These are phyloP conservation scores for Oncopodura yosiiana DNA, from an alignment of 1,140 invertebrate species.

Conservation along the genomic window DNA sequence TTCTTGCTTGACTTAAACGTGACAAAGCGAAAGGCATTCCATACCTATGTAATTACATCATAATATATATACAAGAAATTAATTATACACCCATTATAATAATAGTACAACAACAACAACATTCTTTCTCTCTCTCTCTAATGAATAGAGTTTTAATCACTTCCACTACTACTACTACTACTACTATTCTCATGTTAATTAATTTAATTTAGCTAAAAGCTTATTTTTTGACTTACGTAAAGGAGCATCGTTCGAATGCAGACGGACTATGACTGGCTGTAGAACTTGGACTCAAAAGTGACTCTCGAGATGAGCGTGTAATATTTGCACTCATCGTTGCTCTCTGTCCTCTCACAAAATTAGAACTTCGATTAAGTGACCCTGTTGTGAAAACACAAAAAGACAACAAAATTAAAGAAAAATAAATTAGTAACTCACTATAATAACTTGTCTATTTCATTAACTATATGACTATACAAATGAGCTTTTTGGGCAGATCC, in stretches of 20 bases:
- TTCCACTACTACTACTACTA: too few species aligned
- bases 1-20: constrained; percentile 25
- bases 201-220: not conserved
- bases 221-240: constrained; percentile 29
- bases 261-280: constrained; percentile 35
- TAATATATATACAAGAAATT: too few species aligned
- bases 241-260: constrained; percentile 33
- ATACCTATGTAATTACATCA: constrained; percentile 27
- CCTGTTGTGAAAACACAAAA: constrained; percentile 20
- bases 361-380: constrained; percentile 27
- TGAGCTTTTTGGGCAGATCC: too few species aligned
- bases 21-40: constrained; percentile 32
- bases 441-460: not conserved
- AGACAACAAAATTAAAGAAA: not conserved
- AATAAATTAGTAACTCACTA: not conserved
- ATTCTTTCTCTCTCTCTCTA: too few species aligned
- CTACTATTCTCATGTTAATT: too few species aligned
- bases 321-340: constrained; percentile 35
- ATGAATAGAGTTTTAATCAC: too few species aligned
- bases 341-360: constrained; percentile 32
- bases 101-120: too few species aligned
- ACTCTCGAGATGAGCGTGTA: constrained; percentile 36
- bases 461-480: not conserved
- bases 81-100: too few species aligned
- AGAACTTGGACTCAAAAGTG: constrained; percentile 36